Percentiles rank a stretch among this genome's conserved stretches.
Conservation (phyloP, 2,113 vertebrate genomes). For the Psephotus haematonotus region DNA sequence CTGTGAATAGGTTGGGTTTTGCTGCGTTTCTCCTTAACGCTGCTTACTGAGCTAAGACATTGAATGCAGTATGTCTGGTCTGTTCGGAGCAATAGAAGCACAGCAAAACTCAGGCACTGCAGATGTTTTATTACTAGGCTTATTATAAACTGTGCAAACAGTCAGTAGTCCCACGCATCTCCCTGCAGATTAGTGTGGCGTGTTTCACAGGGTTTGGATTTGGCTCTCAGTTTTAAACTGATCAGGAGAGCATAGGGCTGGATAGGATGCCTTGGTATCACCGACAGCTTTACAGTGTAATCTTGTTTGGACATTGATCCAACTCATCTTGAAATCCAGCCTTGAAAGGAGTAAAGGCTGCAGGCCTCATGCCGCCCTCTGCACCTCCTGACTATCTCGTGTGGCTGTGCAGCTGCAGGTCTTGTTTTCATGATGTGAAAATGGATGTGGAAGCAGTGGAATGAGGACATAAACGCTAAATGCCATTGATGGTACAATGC, state of each 20-base stretch:
- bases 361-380: neutral
- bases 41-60: neutral
- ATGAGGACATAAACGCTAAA: neutral
- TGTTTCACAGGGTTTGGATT: neutral
- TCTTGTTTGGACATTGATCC: slow-evolving; percentile 30
- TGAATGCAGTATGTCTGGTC: rapidly evolving
- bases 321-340: neutral
- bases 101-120: neutral
- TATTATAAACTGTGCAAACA: neutral
- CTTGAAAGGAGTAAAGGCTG: neutral
- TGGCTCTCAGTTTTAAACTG: neutral
- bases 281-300: neutral
- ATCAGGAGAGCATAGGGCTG: neutral
- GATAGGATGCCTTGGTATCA: neutral
- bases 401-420: neutral
- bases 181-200: neutral
- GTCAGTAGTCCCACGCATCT: neutral
- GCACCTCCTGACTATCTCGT: neutral
- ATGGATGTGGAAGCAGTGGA: neutral
- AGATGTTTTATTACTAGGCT: neutral
- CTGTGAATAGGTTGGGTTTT: neutral
- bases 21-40: neutral
- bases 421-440: neutral
- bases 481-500: neutral
- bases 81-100: neutral